phyloP scores from a whole-genome alignment of 2,888 invertebrate genomes.

The Andrena minutula region DNA sequence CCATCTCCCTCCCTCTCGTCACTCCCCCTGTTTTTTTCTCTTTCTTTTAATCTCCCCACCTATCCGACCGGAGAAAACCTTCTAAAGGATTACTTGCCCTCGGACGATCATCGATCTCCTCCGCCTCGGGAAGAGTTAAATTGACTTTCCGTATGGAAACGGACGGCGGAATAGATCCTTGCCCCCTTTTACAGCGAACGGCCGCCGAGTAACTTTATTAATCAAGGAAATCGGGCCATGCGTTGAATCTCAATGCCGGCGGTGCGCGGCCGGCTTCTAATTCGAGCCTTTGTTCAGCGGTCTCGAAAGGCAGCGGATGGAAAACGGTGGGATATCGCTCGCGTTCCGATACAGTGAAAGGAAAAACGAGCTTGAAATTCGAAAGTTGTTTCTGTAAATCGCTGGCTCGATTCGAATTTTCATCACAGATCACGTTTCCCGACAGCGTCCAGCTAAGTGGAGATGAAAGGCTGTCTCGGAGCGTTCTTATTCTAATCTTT shows the following conservation, averaged over 20 bases:
- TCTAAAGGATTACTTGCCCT: constrained; percentile 55
- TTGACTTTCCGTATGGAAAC: constrained; percentile 38
- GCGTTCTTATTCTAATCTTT: too few relatives aligned
- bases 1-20: constrained; percentile 6
- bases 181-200: constrained; percentile 47
- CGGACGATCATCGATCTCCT: constrained; percentile 58
- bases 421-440: not conserved
- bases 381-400: constrained; percentile 24
- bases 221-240: constrained; percentile 49
- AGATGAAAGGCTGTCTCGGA: too few relatives aligned
- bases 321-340: not conserved
- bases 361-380: constrained; percentile 25
- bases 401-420: constrained; percentile 8
- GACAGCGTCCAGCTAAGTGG: not conserved
- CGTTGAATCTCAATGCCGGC: constrained; percentile 48
- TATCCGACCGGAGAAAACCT: constrained; percentile 51
- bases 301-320: constrained; percentile 43
- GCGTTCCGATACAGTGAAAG: constrained; percentile 35
- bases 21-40: not conserved
- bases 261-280: constrained; percentile 23
- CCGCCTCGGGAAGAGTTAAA: constrained; percentile 34
- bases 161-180: constrained; percentile 41
- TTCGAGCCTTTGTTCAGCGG: constrained; percentile 39
- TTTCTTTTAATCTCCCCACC: not conserved
- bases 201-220: constrained; percentile 48